Evolutionary conservation across 2,113 vertebrate species (phyloP).

Genomic region (Pionites leucogaster): DNA sequence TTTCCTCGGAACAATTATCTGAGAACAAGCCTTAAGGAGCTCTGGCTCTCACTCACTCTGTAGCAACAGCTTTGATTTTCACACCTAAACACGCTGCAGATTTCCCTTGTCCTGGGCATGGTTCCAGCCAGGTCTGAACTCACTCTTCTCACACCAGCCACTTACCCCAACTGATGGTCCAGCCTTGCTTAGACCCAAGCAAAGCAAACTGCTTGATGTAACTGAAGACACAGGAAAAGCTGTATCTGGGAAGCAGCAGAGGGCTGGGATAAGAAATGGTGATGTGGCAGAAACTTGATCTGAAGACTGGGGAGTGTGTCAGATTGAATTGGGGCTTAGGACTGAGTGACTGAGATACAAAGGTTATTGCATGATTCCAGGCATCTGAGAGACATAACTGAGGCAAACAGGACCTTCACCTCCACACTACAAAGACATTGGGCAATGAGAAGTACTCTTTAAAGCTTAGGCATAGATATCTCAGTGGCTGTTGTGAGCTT

Average conservation of each 20-base stretch:
- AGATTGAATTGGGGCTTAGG: background rate
- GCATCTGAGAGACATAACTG: background rate
- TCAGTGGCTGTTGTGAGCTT: background rate
- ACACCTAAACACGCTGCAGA: background rate
- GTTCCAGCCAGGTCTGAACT: background rate
- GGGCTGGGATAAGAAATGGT: background rate
- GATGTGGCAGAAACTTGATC: background rate
- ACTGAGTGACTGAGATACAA: background rate
- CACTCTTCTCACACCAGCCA: background rate
- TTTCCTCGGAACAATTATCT: background rate
- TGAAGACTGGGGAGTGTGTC: background rate
- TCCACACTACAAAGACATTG: background rate
- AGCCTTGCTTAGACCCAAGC: background rate
- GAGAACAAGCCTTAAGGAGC: background rate
- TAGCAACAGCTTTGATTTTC: background rate
- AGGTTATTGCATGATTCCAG: background rate
- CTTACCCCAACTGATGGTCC: background rate
- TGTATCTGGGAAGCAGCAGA: background rate
- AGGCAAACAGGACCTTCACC: background rate
- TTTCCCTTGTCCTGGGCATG: background rate
- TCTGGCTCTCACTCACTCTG: background rate
- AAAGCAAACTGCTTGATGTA: background rate
- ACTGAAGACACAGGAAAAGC: background rate
- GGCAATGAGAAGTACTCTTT: background rate
- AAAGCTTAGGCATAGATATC: background rate